Percentiles rank a stretch among this genome's conserved stretches.
These are phyloP conservation scores for Temnothorax unifasciatus DNA, from an alignment of 2,888 invertebrate genomes.

Conservation along the genomic window DNA sequence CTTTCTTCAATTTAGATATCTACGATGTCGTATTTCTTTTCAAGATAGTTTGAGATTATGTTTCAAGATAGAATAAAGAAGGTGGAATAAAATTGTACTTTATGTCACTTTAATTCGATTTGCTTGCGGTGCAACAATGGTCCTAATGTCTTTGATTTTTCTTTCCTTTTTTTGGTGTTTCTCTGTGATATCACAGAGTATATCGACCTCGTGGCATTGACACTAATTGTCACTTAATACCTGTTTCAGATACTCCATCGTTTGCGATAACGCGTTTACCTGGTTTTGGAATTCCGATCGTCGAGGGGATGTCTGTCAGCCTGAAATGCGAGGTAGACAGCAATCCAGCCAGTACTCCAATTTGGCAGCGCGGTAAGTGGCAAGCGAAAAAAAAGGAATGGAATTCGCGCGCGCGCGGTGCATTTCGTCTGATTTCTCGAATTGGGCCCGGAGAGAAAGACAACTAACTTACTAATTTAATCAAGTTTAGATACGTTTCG, in stretches of 20 bases:
- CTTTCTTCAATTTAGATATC: not conserved
- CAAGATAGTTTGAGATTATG: not conserved
- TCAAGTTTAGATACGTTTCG: not conserved
- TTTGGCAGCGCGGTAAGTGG: constrained; percentile 91
- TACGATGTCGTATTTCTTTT: not conserved
- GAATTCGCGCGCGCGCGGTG: not conserved
- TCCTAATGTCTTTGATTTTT: constrained; percentile 13
- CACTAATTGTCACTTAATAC: constrained; percentile 76
- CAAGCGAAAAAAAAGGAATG: constrained; percentile 20
- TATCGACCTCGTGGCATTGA: constrained; percentile 61
- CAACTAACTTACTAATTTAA: constrained; percentile 4
- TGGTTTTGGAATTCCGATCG: constrained; percentile 96
- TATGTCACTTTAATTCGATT: not conserved
- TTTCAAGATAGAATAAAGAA: not conserved
- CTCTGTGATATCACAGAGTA: constrained; percentile 36
- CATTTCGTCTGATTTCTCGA: not conserved
- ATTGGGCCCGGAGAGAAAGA: not conserved
- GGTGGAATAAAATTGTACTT: not conserved
- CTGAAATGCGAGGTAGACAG: constrained; percentile 97
- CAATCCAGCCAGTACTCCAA: constrained; percentile 94
- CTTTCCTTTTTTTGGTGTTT: constrained; percentile 36
- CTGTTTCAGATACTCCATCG: constrained; percentile 93
- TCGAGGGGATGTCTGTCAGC: constrained; percentile 95
- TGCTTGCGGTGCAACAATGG: not conserved
- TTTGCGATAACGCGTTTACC: constrained; percentile 97